These are phyloP conservation scores for Lepidotrigona ventralis DNA, from an alignment of 1,140 invertebrate genomes.

Conservation along the genomic window DNA sequence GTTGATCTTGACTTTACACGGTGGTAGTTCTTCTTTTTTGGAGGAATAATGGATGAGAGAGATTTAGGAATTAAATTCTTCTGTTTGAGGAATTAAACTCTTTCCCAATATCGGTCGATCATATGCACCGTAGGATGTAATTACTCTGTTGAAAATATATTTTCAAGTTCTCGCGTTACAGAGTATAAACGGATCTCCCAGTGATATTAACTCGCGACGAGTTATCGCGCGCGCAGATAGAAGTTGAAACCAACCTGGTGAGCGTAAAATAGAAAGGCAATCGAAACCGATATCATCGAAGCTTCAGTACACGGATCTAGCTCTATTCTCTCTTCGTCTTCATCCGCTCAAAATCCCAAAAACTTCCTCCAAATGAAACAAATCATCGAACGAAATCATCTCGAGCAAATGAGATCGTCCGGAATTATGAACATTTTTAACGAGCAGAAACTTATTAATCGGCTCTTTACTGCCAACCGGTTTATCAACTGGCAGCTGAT, in stretches of 20 bases:
- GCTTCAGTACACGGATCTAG: background rate
- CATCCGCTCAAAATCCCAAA: background rate
- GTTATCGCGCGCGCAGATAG: background rate
- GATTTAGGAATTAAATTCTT: too few relatives aligned
- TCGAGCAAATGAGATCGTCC: background rate
- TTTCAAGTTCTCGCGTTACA: too few relatives aligned
- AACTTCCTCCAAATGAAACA: background rate
- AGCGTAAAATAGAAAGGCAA: conserved; percentile 13
- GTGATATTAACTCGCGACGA: background rate
- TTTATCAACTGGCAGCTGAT: too few relatives aligned
- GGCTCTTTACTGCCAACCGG: too few relatives aligned
- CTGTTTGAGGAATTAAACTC: too few relatives aligned
- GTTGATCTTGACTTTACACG: too few relatives aligned
- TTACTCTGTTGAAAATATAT: too few relatives aligned
- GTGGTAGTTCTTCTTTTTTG: too few relatives aligned
- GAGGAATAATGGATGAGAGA: too few relatives aligned
- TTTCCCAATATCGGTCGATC: too few relatives aligned
- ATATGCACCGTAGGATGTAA: too few relatives aligned
- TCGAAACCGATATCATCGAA: background rate
- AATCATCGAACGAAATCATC: background rate
- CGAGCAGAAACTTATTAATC: too few relatives aligned
- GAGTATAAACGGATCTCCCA: background rate
- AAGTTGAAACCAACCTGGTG: background rate
- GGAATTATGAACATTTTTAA: background rate
- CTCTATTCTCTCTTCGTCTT: background rate